Base-by-base conservation (phyloP, 2,888 invertebrate species). In the Eurytoma adleriae region DNA sequence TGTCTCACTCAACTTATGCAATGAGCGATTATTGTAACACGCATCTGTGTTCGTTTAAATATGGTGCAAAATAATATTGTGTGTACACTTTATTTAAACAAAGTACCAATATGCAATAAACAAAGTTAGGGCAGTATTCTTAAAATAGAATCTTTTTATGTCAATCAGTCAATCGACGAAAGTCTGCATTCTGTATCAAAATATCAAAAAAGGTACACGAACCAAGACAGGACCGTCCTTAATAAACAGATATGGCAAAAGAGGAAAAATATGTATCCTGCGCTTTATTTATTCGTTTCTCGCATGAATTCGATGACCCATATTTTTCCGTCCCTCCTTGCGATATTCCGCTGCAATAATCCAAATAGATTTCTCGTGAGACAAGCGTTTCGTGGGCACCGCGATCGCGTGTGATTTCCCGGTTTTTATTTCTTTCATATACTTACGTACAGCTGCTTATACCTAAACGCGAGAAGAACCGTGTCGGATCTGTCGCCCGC, bases 331-430 rank as follows among this genome's bases (percentile, higher is more conserved):
- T 48, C 16, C 14, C 20, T 68, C 59, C 54, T 57, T 7, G 30
- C 40, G 40, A 40, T 30, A 54, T 68, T 24, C 24, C 68, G 27
- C 27, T 66, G 30, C 50, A 77, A 71, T 71, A 70, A 70, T 70
- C 64, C n/a, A 77, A 77, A 77, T 24, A 64, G 70, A 77, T 77
- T 70, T 64, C 24, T 57, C 70, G 64, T 77, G 77, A 70, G 64
- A 27, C 2, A 40, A 12, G 18, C 24, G 56, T 52, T 14, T 14
- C 13, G 48, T 57, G 57, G 12, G 16, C 12, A n/a, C 20, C 7
- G 20, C 50, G n/a, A 59, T 75, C 30, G 75, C 75, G 67, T 75
- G 75, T 30, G 59, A 57, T 13, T 56, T 59, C 52, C 18, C 3
- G 30, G 14, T 18, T 40, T n/a, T 62, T 20, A 20, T 20, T 61